A percentile compares a stretch with the other conserved stretches of the same genome.
phyloP scores from a whole-genome alignment of 37 sponge, comb jelly and placozoan species.

The Petrosia ficiformis region DNA sequence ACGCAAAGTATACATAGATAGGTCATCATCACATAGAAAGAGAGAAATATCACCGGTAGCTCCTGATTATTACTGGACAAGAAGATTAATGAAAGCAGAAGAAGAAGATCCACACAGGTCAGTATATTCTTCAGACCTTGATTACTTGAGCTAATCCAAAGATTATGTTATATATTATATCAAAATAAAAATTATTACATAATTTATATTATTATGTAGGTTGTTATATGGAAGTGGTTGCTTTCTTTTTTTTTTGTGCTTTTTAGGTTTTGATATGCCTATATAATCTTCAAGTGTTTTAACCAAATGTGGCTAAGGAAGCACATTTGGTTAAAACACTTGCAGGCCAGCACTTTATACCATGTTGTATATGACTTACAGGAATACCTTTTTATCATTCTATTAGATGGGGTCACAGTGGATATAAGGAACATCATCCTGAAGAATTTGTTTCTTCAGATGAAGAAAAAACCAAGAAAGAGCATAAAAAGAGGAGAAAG shows the following conservation, averaged over 20 bases:
- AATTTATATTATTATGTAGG: no score
- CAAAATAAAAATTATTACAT: not conserved
- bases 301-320: not conserved
- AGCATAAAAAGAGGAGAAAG: not conserved
- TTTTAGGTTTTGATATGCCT: no score
- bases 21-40: not conserved
- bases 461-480: constrained; percentile 24
- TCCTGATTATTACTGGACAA: constrained; percentile 49
- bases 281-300: no score
- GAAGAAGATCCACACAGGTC: constrained; percentile 52
- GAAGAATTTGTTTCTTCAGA: constrained; percentile 62
- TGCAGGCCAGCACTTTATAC: not conserved
- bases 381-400: not conserved
- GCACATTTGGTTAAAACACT: not conserved
- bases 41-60: no score
- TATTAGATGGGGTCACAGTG: constrained; percentile 75
- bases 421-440: constrained; percentile 72
- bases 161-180: no score
- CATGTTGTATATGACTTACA: not conserved
- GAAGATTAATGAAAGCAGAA: constrained; percentile 43
- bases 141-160: not conserved
- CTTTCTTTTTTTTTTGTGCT: no score
- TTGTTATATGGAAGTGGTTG: no score
- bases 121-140: not conserved
- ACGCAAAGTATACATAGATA: not conserved